Evolutionary conservation across 2,888 invertebrate genomes (phyloP), one percentile per base, ranked within the genome.

Genomic region (Drosophila histrio): DNA sequence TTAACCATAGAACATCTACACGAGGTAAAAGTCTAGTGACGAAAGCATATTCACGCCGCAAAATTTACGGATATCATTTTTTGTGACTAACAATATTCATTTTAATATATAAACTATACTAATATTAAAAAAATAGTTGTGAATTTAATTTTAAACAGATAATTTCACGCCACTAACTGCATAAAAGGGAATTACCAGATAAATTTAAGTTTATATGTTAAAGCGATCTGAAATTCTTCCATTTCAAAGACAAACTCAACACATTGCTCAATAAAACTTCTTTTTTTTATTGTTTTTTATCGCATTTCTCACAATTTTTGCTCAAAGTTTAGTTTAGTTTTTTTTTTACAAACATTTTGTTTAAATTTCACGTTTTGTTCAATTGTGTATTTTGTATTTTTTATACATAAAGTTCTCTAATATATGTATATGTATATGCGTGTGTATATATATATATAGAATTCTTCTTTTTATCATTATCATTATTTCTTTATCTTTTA

Each of bases 351-450:
- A 75, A 74, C 74, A 72, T 72, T 75, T 67, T 58, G 26, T 50
- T 53, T 75, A 54, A 54, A 46, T 58, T 65, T 72, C 64, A 61
- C 54, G 28, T 64, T 64, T 64, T 74, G 36, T 57, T 50, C 53
- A 47, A 38, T 68, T 72, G 61, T 53, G 24, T 57, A 49, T 53
- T 63, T 69, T n/a, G n/a, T n/a, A n/a, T n/a, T 26, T 72, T 75
- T 69, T 76, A 79, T 78, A 80, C 78, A 82, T 77, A 78, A 72
- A 74, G 69, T 74, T 75, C 32, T 73, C 66, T 79, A 77, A 67
- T 76, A 60, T 79, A 78, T 77, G 60, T 70, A 46, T 70, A 46
- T 62, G 59, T 82, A 72, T 85, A 72, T 72, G 72, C 54, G 56
- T 83, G 54, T 78, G 54, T 73, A 72, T 79, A 64, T 71, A 73